These are phyloP conservation scores for Nomada fabriciana DNA, from an alignment of 2,888 invertebrate genomes.

Conservation along the genomic window DNA sequence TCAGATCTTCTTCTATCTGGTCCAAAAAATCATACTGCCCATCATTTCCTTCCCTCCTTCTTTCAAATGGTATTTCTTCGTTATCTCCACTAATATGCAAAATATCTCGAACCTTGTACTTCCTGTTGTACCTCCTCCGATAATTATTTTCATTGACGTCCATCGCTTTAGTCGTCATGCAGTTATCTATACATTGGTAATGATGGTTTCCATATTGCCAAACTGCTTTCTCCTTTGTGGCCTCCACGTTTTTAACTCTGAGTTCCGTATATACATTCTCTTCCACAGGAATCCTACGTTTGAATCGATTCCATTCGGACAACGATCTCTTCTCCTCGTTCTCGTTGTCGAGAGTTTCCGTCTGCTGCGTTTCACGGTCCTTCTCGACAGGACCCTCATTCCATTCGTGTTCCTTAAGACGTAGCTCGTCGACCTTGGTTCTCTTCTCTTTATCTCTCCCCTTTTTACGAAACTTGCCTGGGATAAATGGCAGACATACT, in stretches of 20 bases:
- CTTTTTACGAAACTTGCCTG: background rate
- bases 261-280: background rate
- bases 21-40: background rate
- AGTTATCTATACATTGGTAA: too few species aligned
- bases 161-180: background rate
- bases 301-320: background rate
- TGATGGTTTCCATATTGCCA: background rate
- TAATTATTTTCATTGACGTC: background rate
- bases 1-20: background rate
- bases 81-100: background rate
- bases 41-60: background rate
- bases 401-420: constrained; percentile 67
- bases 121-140: background rate
- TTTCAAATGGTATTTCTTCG: background rate
- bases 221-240: background rate
- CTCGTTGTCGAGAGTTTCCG: background rate
- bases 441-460: background rate
- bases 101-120: constrained; percentile 7
- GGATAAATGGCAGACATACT: constrained; percentile 63
- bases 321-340: background rate
- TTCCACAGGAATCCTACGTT: background rate
- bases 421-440: constrained; percentile 54
- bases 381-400: constrained; percentile 42
- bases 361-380: constrained; percentile 16
- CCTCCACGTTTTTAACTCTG: too few species aligned